These are phyloP conservation scores for Apis mellifera DNA, from an alignment of 1,140 invertebrate species.

Conservation along the genomic window Amel_HAv3.1 CM009938.2:7872501-7873000, in stretches of 20 bases:
- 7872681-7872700: slow-evolving; percentile 35
- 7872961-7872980: not conserved
- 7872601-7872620: slow-evolving; percentile 48
- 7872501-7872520: too few species aligned
- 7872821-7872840: not conserved
- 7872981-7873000: slow-evolving; percentile 21
- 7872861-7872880: not conserved
- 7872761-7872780: not conserved
- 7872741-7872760: too few species aligned
- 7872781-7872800: not conserved
- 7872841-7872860: too few species aligned
- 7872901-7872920: not conserved
- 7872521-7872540: too few species aligned
- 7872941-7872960: slow-evolving; percentile 20
- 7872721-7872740: too few species aligned
- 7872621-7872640: not conserved
- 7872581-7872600: slow-evolving; percentile 20
- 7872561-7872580: too few species aligned
- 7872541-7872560: too few species aligned
- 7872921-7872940: slow-evolving; percentile 8
- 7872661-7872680: too few species aligned
- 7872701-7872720: too few species aligned
- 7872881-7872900: not conserved
- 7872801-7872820: slow-evolving; percentile 27
- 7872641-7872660: not conserved